A percentile compares a stretch with the other conserved stretches of the same genome.
These are phyloP conservation scores for Aethes cnicana DNA, from an alignment of 2,888 invertebrate species.

Conservation along the genomic window DNA sequence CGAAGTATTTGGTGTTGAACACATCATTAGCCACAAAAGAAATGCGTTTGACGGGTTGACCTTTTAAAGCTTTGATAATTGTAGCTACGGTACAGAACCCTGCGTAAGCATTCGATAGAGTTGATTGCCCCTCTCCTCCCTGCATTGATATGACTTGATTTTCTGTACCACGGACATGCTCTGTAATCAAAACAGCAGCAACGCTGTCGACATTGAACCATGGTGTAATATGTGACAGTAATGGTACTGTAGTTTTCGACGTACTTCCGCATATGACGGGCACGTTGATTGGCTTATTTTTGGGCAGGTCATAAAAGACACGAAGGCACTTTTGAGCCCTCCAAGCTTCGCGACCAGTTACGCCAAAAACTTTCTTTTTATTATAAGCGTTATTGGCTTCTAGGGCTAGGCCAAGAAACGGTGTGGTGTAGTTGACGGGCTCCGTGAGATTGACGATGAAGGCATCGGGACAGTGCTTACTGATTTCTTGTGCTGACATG, in stretches of 20 bases:
- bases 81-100: conserved; percentile 5
- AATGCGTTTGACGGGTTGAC: conserved; percentile 6
- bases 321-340: conserved; percentile 20
- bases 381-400: conserved; percentile 3
- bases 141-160: neutral
- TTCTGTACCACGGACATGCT: conserved; percentile 14
- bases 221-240: conserved; percentile 19
- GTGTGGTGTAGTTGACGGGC: conserved; percentile 19
- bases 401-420: conserved; percentile 8
- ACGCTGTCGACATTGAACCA: conserved; percentile 16
- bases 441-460: conserved; percentile 19
- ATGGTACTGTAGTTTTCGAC: conserved; percentile 15
- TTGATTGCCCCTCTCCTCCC: conserved; percentile 1
- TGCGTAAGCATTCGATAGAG: conserved; percentile 8
- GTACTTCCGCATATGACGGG: conserved; percentile 21
- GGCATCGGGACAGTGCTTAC: conserved; percentile 9
- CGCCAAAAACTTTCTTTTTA: conserved; percentile 10
- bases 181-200: conserved; percentile 13
- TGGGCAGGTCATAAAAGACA: conserved; percentile 10
- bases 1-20: conserved; percentile 16
- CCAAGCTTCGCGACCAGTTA: conserved; percentile 10
- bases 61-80: conserved; percentile 13
- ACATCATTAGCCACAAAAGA: conserved; percentile 16
- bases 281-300: conserved; percentile 5
- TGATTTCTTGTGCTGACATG: conserved; percentile 1